Conservation (phyloP, 2,797 vertebrate genomes). For the Synaphobranchus kaupii region DNA sequence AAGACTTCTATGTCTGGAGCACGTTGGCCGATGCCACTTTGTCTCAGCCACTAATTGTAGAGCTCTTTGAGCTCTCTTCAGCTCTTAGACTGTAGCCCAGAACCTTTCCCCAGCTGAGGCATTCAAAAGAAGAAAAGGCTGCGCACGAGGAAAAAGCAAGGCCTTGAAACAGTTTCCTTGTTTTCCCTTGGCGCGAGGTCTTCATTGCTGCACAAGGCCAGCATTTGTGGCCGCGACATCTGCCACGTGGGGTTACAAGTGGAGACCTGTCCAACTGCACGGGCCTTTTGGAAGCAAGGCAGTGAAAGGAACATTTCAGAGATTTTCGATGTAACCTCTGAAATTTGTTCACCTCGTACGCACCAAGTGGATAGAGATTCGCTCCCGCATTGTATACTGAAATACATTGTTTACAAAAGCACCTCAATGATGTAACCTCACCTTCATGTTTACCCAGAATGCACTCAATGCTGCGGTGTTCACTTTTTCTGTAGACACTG, state of each 20-base stretch:
- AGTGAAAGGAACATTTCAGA: not conserved
- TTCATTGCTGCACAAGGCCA: not conserved
- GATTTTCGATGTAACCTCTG: not conserved
- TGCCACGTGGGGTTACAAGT: not conserved
- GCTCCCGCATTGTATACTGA: not conserved
- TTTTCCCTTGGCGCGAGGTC: constrained; percentile 9
- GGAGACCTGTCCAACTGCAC: not conserved
- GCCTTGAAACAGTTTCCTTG: constrained; percentile 20
- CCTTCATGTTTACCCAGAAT: not conserved
- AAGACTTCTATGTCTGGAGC: constrained; percentile 17
- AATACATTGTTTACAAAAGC: not conserved
- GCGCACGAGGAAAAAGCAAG: not conserved
- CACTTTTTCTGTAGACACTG: not conserved
- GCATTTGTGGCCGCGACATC: constrained; percentile 23
- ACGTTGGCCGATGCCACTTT: constrained; percentile 15
- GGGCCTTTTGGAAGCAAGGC: not conserved
- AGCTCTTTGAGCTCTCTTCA: constrained; percentile 1
- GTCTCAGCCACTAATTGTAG: constrained; percentile 19
- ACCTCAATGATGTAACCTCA: not conserved
- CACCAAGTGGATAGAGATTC: not conserved
- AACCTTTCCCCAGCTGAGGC: not conserved
- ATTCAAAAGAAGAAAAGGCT: not conserved
- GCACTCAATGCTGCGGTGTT: not conserved
- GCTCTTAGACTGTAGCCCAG: not conserved
- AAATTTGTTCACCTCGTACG: not conserved